Percentiles rank a stretch among this genome's conserved stretches.
Evolutionary conservation across 2,797 vertebrate genomes (phyloP).

Genomic region (Eurystomus glaucurus): DNA sequence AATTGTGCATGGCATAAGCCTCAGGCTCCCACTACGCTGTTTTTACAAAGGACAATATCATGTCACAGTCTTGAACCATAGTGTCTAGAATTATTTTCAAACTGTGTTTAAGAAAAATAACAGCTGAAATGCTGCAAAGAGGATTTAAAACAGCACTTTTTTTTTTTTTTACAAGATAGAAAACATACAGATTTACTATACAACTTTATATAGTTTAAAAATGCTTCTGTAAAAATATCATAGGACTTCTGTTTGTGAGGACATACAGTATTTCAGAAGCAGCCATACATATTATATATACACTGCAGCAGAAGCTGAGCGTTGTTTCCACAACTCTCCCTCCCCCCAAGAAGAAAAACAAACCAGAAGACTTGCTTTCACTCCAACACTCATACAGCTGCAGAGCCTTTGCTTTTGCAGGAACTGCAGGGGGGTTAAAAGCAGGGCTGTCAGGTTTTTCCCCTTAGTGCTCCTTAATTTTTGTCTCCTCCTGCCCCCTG

Average conservation of each 20-base stretch:
- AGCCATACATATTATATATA: background rate
- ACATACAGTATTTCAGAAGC: background rate
- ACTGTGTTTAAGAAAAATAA: background rate
- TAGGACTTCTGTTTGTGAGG: background rate
- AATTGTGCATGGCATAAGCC: slow-evolving; percentile 23
- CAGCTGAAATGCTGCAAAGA: background rate
- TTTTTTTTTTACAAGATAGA: background rate
- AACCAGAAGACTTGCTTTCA: background rate
- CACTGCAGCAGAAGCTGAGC: background rate
- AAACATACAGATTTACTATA: background rate
- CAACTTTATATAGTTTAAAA: background rate
- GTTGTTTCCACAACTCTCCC: background rate
- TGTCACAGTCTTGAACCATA: background rate
- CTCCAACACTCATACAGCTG: background rate
- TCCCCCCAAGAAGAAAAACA: background rate
- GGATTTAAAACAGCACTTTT: background rate
- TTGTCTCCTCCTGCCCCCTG: slow-evolving; percentile 83
- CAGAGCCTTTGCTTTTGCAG: background rate
- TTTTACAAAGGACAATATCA: background rate
- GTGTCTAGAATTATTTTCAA: background rate
- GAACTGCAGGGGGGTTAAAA: accelerated
- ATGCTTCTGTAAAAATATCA: background rate
- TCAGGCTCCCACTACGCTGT: background rate
- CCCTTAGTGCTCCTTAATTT: background rate
- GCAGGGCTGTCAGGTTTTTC: background rate